Base-by-base conservation (phyloP, 2,888 invertebrate genomes). In the Proisotoma minuta region DNA sequence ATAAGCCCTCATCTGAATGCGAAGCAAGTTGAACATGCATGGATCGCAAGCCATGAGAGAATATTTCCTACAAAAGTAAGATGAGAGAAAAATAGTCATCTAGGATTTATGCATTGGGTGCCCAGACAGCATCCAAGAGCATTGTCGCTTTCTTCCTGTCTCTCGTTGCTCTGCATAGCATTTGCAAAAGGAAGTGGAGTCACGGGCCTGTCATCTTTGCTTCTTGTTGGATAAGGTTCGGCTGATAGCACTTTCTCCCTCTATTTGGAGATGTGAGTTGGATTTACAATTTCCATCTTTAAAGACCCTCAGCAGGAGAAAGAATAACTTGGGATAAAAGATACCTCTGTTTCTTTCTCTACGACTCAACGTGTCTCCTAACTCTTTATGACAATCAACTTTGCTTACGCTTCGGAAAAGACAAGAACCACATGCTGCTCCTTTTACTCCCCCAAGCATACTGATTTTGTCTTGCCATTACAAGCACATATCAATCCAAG, bases 1-100 rank as follows among this genome's bases (percentile, higher is more conserved):
- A 39, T 65, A 59, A 65, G 61, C 64, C 63, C 65, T 67, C 65
- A 62, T 63, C 60, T 63, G 66, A 65, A 69, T 69, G 65, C 69
- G 54, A 59, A 66, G 61, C 63, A 65, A 67, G 65, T 61, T 56
- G 51, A 27, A 51, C 27, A 39, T 39, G 39, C 54, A 54, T 54
- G 26, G n/a, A 56, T 56, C n/a, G 56, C 47, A 56, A 43, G 43
- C 40, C 40, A 56, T 56, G 43, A 20, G 22, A 56, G 43, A 56
- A 56, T 47, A 56, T 24, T 3, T 22, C 26, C 10, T 56, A 56
- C 23, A 43, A 56, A 56, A 43, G 56, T 12, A 40, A 29, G 39
- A 56, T 56, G 56, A 26, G 24, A 47, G 56, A 56, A 56, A 56
- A 43, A 56, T 56, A 56, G 56, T 47, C 56, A 43, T 56, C 24